Base-by-base conservation (phyloP, 2,888 invertebrate species). In the Amphipoea lucens region DNA sequence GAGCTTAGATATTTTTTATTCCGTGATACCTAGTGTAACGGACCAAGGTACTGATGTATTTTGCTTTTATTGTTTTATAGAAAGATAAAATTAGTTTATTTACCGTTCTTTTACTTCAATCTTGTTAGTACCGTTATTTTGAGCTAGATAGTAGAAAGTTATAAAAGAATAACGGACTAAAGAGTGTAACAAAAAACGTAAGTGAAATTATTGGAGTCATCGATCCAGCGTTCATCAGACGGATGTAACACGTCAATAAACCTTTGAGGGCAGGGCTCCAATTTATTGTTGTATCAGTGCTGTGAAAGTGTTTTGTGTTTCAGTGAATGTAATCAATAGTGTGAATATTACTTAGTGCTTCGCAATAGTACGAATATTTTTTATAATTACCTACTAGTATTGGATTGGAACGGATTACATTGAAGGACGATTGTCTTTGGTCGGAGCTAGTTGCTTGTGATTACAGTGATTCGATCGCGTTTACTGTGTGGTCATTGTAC, bases 1-100 rank as follows among this genome's bases (percentile, higher is more conserved):
- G 93, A 93, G 94, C 93, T 95, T 94, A 94, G 91, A 91, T 94
- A 94, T 92, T 95, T 95, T 94, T 94, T 92, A 94, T 93, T 93
- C 91, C 88, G 90, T 93, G 91, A 96, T 97, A 98, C 97, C 97
- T 97, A 98, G 97, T 97, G 97, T 98, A 97, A 98, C 98, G 98
- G 98, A 98, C 98, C 98, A 98, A 98, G 98, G 98, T 98, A 97
- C 95, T 97, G 92, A 90, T 91, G 93, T 97, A 97, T 97, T 97
- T 97, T 93, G 90, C 90, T 92, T 92, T 94, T 95, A 93, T 92
- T 93, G 91, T 93, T 93, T 90, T 90, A 81, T 87, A 86, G 85
- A 92, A 90, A 89, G 88, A 91, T 91, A 92, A 90, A 94, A 93
- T 94, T 94, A 92, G 95, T 96, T 96, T 96, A 96, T 96, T 96